A percentile compares a stretch with the other conserved stretches of the same genome.
phyloP scores from a whole-genome alignment of 1,140 invertebrate genomes.

The Phthorimaea operculella region DNA sequence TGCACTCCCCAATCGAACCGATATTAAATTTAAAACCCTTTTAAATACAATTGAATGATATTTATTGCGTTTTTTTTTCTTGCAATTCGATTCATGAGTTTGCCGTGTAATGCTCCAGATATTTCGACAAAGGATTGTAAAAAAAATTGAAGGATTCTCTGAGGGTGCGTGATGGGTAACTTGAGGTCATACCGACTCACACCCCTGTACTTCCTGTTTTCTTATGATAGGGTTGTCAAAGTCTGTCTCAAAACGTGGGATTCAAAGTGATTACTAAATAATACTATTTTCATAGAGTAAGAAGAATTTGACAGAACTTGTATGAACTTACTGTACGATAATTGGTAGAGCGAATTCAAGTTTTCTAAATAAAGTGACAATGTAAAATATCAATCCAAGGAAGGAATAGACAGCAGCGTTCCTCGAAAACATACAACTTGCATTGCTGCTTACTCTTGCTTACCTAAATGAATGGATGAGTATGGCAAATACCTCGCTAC shows the following conservation, averaged over 20 bases:
- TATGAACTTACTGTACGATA: no score
- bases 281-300: slow-evolving; percentile 7
- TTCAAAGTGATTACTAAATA: no score
- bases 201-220: slow-evolving; percentile 61
- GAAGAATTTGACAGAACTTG: neutral
- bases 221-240: slow-evolving; percentile 36
- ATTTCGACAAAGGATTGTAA: slow-evolving; percentile 36
- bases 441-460: no score
- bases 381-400: no score
- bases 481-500: no score
- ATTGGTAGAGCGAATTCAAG: no score
- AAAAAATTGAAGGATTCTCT: slow-evolving; percentile 25
- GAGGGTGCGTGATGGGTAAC: slow-evolving; percentile 51
- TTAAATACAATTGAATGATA: slow-evolving; percentile 64
- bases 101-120: slow-evolving; percentile 50
- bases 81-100: slow-evolving; percentile 27
- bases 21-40: slow-evolving; percentile 65
- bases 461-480: no score
- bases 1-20: slow-evolving; percentile 43
- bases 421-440: no score
- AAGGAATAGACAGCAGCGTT: no score
- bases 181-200: slow-evolving; percentile 61
- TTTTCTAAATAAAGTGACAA: no score
- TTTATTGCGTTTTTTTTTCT: slow-evolving; percentile 61
- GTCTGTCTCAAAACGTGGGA: no score